Conservation (phyloP, 2,113 vertebrate species). For the Ibidorhyncha struthersii region DNA sequence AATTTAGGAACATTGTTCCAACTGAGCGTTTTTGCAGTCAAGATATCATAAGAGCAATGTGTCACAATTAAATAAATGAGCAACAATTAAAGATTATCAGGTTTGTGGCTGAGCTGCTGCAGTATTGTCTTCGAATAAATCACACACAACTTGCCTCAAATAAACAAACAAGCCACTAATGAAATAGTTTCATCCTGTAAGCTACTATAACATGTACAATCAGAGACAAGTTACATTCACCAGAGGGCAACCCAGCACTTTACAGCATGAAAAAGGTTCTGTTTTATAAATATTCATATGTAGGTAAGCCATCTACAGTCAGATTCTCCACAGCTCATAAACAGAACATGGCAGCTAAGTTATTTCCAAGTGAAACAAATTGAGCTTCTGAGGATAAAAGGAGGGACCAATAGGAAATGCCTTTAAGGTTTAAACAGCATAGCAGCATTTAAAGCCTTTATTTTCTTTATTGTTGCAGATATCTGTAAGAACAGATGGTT, state of each 20-base stretch:
- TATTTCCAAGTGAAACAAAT: constrained; percentile 15
- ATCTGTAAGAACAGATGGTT: constrained; percentile 60
- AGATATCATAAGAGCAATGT: background rate
- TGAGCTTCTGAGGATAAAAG: background rate
- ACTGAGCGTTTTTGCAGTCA: background rate
- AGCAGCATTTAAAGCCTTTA: background rate
- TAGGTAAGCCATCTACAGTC: background rate
- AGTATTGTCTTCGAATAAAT: background rate
- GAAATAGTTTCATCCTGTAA: background rate
- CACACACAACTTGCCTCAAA: background rate
- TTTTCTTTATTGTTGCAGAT: constrained; percentile 54
- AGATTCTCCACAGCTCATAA: background rate
- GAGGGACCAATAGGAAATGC: background rate
- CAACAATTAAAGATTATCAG: background rate
- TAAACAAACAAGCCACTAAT: background rate
- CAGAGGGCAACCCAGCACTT: background rate
- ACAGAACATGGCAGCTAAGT: background rate
- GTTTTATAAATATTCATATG: background rate
- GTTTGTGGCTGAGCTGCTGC: background rate
- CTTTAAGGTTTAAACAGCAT: background rate
- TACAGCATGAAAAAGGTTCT: background rate
- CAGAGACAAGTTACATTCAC: background rate
- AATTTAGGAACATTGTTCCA: background rate
- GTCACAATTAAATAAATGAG: background rate
- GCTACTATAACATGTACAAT: background rate